phyloP scores from a whole-genome alignment of 1,140 invertebrate species.

The Drosophila micromelanica region DNA sequence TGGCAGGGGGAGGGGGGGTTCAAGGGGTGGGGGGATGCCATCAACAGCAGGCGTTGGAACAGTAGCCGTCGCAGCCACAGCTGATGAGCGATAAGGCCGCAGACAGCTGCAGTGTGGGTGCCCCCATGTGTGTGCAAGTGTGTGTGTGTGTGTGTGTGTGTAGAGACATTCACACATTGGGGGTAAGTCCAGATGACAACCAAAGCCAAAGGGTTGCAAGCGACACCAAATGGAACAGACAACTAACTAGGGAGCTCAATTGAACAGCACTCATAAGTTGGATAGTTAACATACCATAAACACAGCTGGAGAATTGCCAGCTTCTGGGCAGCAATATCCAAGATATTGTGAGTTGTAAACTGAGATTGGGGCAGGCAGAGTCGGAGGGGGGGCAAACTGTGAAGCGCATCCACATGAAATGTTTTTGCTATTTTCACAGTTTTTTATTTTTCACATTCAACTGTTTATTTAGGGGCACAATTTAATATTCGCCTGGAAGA shows the following conservation, averaged over 20 bases:
- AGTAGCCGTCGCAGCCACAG: constrained; percentile 34
- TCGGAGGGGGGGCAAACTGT: no score
- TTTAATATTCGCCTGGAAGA: no score
- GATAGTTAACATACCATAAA: constrained; percentile 45
- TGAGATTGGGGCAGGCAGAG: no score
- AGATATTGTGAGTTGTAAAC: background rate
- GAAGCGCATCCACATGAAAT: background rate
- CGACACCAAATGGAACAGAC: constrained; percentile 1
- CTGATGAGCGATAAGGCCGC: constrained; percentile 49
- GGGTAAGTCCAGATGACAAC: constrained; percentile 45
- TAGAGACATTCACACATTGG: constrained; percentile 24
- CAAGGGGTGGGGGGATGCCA: background rate
- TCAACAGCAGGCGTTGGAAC: constrained; percentile 16
- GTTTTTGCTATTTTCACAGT: background rate
- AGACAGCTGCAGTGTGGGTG: constrained; percentile 46
- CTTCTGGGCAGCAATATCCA: background rate
- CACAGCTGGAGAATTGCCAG: constrained; percentile 31
- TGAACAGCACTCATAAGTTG: constrained; percentile 42
- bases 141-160: constrained; percentile 7
- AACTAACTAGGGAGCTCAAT: constrained; percentile 38
- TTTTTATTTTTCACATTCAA: background rate
- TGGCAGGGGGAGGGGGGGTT: no score
- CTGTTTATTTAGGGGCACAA: no score
- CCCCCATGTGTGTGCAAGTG: no score
- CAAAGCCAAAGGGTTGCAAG: constrained; percentile 37